phyloP scores from a whole-genome alignment of 2,888 invertebrate species.

The Terebella lapidaria region DNA sequence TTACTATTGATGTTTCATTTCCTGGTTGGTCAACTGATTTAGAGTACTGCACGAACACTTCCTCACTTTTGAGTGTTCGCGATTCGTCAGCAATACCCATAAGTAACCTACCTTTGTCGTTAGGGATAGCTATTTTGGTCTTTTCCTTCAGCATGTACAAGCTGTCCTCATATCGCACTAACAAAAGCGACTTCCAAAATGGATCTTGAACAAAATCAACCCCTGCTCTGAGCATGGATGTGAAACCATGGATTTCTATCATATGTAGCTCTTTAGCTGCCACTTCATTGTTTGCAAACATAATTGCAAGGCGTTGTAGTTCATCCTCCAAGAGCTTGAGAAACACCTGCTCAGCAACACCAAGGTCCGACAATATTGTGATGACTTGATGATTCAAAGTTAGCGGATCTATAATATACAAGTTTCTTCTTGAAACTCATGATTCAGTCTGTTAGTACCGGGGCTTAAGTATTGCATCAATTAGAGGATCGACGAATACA shows the following conservation, averaged over 20 bases:
- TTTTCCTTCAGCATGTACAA: slow-evolving; percentile 12
- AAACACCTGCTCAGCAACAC: slow-evolving; percentile 27
- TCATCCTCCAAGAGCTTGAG: slow-evolving; percentile 30
- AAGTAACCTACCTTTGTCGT: slow-evolving; percentile 39
- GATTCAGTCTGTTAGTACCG: no score
- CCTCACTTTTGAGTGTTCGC: slow-evolving; percentile 40
- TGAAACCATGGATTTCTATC: no score
- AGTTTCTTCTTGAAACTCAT: no score
- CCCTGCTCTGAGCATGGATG: no score
- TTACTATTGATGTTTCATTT: slow-evolving; percentile 9
- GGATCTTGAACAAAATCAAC: slow-evolving; percentile 6
- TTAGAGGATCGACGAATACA: no score
- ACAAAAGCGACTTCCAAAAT: not conserved
- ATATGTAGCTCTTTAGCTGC: not conserved
- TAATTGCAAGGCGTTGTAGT: not conserved
- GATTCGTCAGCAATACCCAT: slow-evolving; percentile 48
- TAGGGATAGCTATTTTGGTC: slow-evolving; percentile 31
- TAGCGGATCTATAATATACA: no score
- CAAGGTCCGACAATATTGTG: slow-evolving; percentile 35
- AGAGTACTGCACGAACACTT: slow-evolving; percentile 35
- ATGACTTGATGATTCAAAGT: slow-evolving; percentile 49
- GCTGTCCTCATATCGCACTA: not conserved
- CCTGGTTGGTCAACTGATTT: slow-evolving; percentile 12
- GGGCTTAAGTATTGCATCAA: no score
- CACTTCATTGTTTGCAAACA: not conserved